Evolutionary conservation across 2,797 vertebrate species (phyloP), one percentile per base, ranked within the genome.

Genomic region (Diplodus puntazzo): DNA sequence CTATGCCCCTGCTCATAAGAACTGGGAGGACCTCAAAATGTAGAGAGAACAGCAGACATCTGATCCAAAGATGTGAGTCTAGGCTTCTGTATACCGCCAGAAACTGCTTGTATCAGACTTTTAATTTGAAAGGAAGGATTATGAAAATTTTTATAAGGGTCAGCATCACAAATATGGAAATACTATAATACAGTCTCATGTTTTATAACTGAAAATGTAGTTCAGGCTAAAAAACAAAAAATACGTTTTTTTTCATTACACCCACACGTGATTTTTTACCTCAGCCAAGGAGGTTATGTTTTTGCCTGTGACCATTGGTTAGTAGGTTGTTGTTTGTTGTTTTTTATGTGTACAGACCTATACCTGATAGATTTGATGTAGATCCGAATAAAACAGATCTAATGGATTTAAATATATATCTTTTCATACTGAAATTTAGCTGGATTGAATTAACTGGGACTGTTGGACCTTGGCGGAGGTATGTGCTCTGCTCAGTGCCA

Each of bases 1-100:
- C 72, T 84, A 72, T 53, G 65, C 55, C 66, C 27, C 43, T 10
- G 17, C 60, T 73, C 48, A 39, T 6, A 39, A 64, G 55, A 64
- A 53, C 61, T 58, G 46, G 71, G 52, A 76, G 48, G 39, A 59
- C 68, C 23, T 27, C 27, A 39, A 85, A 49, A 59, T 62, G 30
- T 27, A 66, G 58, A 23, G 18, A 58, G 55, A 30, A 60, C 25
- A 49, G 63, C 5, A 49, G 46, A 49, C 52, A 70, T 59, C n/a
- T 65, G 43, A 75, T 64, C 57, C 27, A 5, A 53, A 49, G 17
- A 43, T 43, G 20, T 69, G 23, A 25, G 17, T 52, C 61, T 27
- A 34, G 23, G 42, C 17, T 23, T 67, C 13, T 4, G 30, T 57
- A n/a, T 21, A 45, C 4, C 45, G 46, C 21, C 30, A 52, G 17